Percentiles rank a stretch among this genome's conserved stretches.
These are phyloP conservation scores for Aleiodes alternator DNA, from an alignment of 2,888 invertebrate species.

Conservation along the genomic window DNA sequence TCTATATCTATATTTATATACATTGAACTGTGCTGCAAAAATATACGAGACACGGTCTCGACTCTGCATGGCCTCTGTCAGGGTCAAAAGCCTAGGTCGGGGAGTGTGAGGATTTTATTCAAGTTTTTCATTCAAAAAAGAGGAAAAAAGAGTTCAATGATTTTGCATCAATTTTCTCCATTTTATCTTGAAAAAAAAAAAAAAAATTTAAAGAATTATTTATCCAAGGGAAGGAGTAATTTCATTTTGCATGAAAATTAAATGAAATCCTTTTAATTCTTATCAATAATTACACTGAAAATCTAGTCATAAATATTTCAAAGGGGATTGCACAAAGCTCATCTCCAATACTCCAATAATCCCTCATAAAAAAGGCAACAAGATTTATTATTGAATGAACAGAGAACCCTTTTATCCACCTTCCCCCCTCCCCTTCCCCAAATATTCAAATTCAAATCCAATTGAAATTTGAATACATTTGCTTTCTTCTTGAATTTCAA, in stretches of 20 bases:
- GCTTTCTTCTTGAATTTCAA: too few species aligned
- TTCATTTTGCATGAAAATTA: conserved; percentile 9
- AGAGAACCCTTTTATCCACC: too few species aligned
- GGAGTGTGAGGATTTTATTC: conserved; percentile 4
- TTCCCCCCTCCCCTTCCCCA: too few species aligned
- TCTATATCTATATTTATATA: conserved; percentile 52
- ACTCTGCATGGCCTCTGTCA: conserved; percentile 24
- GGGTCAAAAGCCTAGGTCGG: conserved; percentile 36
- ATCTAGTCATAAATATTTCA: too few species aligned
- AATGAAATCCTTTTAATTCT: too few species aligned
- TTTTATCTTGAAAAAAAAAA: background rate
- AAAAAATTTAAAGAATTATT: background rate
- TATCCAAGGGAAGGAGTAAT: conserved; percentile 17
- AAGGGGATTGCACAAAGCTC: too few species aligned
- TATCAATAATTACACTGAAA: background rate
- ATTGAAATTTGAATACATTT: too few species aligned
- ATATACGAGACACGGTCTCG: conserved; percentile 44
- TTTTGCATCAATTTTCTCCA: too few species aligned
- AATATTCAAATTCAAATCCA: too few species aligned
- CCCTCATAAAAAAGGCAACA: too few species aligned
- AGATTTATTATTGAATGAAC: too few species aligned
- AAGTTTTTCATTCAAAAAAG: conserved; percentile 36
- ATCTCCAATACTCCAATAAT: too few species aligned
- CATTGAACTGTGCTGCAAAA: conserved; percentile 44
- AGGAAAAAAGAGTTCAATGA: conserved; percentile 38